Evolutionary conservation across 2,113 vertebrate genomes (phyloP), one percentile per base, ranked within the genome.

Genomic region (Nestor notabilis): DNA sequence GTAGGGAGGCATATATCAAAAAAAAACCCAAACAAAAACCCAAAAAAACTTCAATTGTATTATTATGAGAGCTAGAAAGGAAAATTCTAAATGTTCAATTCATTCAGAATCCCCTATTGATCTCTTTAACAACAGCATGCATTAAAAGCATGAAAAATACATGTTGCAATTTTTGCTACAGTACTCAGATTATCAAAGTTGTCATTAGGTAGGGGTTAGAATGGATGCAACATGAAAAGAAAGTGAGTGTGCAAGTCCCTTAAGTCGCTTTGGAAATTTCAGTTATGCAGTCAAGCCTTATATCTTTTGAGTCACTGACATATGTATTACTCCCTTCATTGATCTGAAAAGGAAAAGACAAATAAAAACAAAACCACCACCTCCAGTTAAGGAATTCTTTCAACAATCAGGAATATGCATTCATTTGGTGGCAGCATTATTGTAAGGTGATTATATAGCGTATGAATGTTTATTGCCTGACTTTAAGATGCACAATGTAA

Each of bases 381-480:
- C 95, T 97, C 68, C 89, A 77, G 66, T 87, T 76, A 87, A 83
- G 74, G 39, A 94, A 95, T 94, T 93, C 72, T 77, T 96, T 94
- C 89, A 96, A 69, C 87, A 97, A 90, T 66, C 96, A 97, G 90
- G 87, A 97, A 95, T 95, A 95, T 94, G 93, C 78, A 86, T 83
- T 98, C 97, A 95, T 97, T 97, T 97, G 95, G 97, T 89, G 97
- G 80, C 75, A 83, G 72, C 85, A 90, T 96, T 97, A 97, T 97
- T 95, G 96, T 96, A 93, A 96, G 92, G 98, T 50, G 85, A 98
- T 98, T 98, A 98, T 94, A 92, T 92, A 97, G 84, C 15, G 15
- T 97, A 95, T 93, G 90, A 97, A 98, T 98, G 97, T 97, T 98
- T 98, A 98, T 98, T 97, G 95, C 94, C 72, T 92, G 90, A 94